Conservation (phyloP, 2,888 invertebrate genomes). For the Zeuzera pyrina region DNA sequence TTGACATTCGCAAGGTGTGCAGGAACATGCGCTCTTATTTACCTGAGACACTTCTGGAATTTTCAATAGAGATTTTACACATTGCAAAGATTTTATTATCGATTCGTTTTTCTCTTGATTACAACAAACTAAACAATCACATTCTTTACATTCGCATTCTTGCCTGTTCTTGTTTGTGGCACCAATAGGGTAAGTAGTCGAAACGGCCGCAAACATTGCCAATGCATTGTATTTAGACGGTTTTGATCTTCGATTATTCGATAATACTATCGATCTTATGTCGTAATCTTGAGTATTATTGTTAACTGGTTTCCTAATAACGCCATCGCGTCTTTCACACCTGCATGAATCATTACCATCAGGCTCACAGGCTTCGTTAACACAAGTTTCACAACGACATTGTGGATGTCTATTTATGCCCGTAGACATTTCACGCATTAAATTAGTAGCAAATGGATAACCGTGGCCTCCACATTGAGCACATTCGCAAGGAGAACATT, state of each 20-base stretch:
- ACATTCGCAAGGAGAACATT: slow-evolving; percentile 43
- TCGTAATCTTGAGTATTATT: slow-evolving; percentile 32
- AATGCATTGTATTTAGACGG: slow-evolving; percentile 7
- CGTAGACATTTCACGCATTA: slow-evolving; percentile 31
- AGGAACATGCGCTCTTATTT: slow-evolving; percentile 17
- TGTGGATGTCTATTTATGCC: slow-evolving; percentile 24
- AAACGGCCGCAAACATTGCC: slow-evolving; percentile 27
- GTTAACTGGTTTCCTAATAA: slow-evolving; percentile 33
- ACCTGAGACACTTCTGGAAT: slow-evolving; percentile 1
- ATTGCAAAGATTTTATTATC: slow-evolving; percentile 5
- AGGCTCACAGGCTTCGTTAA: slow-evolving; percentile 28
- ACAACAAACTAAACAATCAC: slow-evolving; percentile 32
- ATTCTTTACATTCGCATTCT: slow-evolving; percentile 23
- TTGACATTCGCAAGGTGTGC: too few relatives aligned
- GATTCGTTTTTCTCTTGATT: too few relatives aligned
- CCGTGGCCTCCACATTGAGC: slow-evolving; percentile 27
- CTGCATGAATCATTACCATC: slow-evolving; percentile 27
- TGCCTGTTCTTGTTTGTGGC: slow-evolving; percentile 10
- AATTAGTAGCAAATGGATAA: slow-evolving; percentile 20
- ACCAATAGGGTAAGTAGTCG: slow-evolving; percentile 16
- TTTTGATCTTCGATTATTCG: slow-evolving; percentile 1
- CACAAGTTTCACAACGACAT: slow-evolving; percentile 33
- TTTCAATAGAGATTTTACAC: not conserved
- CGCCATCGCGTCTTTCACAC: slow-evolving; percentile 27
- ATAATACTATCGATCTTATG: slow-evolving; percentile 23